These are phyloP conservation scores for Furnarius figulus DNA, from an alignment of 2,113 vertebrate species.

Conservation along the genomic window DNA sequence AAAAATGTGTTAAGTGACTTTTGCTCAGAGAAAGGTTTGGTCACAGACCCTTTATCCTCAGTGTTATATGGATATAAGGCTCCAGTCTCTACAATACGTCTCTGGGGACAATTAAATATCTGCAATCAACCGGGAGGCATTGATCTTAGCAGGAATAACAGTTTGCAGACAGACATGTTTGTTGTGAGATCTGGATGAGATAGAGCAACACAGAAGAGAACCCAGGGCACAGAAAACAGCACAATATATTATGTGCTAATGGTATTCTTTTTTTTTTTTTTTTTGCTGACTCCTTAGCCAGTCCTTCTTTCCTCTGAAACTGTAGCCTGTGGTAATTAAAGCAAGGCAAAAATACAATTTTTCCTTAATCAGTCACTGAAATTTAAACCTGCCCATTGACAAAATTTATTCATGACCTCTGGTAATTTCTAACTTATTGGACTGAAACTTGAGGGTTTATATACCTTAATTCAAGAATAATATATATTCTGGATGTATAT, in stretches of 20 bases:
- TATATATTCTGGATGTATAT: not conserved
- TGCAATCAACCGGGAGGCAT: not conserved
- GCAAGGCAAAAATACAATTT: not conserved
- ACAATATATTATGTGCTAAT: not conserved
- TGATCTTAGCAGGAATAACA: conserved; percentile 4
- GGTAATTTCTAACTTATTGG: conserved; percentile 20
- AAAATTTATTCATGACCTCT: not conserved
- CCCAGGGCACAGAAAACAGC: not conserved
- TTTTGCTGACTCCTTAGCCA: conserved; percentile 4
- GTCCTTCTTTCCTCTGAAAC: conserved; percentile 28
- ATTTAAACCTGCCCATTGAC: conserved; percentile 23
- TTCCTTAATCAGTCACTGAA: conserved; percentile 25
- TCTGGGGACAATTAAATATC: conserved; percentile 29
- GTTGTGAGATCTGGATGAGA: conserved; percentile 12
- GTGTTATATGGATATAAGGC: not conserved
- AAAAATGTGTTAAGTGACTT: conserved; percentile 62
- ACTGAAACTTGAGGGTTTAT: conserved; percentile 6
- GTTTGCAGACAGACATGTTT: not conserved
- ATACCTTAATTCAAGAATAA: not conserved
- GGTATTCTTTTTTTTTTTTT: not conserved
- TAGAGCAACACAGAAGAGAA: not conserved
- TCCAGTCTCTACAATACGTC: not conserved
- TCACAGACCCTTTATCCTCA: conserved; percentile 38
- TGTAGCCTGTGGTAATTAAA: not conserved
- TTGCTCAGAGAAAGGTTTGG: conserved; percentile 32